Evolutionary conservation across 2,888 invertebrate species (phyloP).

Genomic region (Eristalis tenax): DNA sequence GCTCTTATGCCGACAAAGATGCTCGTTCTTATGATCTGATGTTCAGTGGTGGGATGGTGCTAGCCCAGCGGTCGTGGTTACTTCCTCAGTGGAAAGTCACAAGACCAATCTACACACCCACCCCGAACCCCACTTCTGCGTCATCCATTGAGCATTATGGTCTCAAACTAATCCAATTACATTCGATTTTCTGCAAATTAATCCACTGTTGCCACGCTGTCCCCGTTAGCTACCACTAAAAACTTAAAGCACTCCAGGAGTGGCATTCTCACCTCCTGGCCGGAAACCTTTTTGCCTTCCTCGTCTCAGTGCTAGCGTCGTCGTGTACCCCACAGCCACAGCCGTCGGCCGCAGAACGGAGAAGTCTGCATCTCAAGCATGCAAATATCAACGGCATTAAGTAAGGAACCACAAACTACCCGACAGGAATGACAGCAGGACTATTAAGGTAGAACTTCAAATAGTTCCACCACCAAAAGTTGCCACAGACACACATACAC

Average conservation of each 20-base stretch:
- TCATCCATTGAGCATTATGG: constrained; percentile 42
- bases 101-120: too few relatives aligned
- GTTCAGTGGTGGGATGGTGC: background rate
- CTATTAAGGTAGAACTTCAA: constrained; percentile 70
- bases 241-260: constrained; percentile 51
- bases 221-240: constrained; percentile 28
- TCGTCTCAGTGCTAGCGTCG: background rate
- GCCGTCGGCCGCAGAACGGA: background rate
- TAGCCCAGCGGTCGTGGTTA: constrained; percentile 41
- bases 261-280: background rate
- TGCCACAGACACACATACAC: constrained; percentile 38
- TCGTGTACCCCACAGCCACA: background rate
- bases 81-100: constrained; percentile 56
- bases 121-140: too few relatives aligned
- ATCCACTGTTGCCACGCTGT: constrained; percentile 61
- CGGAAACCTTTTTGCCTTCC: background rate
- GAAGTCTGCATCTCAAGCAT: constrained; percentile 60
- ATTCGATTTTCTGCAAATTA: constrained; percentile 70
- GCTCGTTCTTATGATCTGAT: background rate
- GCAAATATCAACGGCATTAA: constrained; percentile 69
- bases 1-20: background rate
- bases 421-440: constrained; percentile 71
- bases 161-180: constrained; percentile 70
- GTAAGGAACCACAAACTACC: constrained; percentile 69
- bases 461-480: constrained; percentile 65